A percentile compares a stretch with the other conserved stretches of the same genome.
Conservation (phyloP, 2,797 vertebrate species). For the Pseudochirops corinnae region DNA sequence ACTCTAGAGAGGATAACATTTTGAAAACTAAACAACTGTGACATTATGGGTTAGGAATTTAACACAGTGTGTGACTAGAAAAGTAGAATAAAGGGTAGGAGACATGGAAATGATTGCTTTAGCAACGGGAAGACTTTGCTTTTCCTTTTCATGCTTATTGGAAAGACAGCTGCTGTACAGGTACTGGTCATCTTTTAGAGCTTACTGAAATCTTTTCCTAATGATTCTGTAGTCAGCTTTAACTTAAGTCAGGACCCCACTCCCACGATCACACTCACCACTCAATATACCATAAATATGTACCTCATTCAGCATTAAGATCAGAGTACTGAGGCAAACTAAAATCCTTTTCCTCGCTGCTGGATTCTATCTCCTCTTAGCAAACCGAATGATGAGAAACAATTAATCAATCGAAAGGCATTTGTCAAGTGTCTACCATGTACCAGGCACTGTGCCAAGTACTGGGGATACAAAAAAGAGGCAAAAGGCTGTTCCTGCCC, state of each 20-base stretch:
- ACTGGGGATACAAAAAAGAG: neutral
- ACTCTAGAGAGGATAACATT: constrained; percentile 13
- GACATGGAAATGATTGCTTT: neutral
- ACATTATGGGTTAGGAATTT: neutral
- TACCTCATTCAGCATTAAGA: neutral
- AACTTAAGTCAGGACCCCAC: neutral
- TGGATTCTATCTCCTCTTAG: neutral
- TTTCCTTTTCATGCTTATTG: neutral
- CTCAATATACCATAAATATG: neutral
- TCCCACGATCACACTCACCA: neutral
- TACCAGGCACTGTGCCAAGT: neutral
- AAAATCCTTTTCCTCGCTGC: neutral
- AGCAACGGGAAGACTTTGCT: neutral
- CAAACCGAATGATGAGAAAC: neutral
- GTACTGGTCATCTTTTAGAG: neutral
- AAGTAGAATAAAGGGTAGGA: neutral
- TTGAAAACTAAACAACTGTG: constrained; percentile 18
- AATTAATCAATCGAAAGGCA: neutral
- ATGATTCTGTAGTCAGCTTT: neutral
- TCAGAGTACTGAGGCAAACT: neutral
- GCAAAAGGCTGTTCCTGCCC: neutral
- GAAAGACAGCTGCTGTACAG: neutral
- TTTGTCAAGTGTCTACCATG: neutral
- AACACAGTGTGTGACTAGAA: neutral
- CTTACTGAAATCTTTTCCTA: neutral